Evolutionary conservation across 2,113 vertebrate species (phyloP), one percentile per base, ranked within the genome.

Genomic region (Anhinga anhinga): DNA sequence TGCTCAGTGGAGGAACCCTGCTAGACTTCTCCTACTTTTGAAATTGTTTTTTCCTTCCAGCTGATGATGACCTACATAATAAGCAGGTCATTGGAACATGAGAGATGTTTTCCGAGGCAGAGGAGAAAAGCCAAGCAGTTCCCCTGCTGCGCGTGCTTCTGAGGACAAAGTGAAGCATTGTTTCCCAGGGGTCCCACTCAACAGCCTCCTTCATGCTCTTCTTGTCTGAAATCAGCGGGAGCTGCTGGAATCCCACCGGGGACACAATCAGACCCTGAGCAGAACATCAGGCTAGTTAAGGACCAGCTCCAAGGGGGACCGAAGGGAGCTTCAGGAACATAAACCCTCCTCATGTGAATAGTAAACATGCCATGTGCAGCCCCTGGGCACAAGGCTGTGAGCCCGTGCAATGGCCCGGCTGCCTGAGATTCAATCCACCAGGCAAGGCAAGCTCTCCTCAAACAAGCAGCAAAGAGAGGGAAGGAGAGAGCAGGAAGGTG

Each of bases 41-140:
- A 94, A 82, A 50, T 58, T 49, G 74, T 49, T 89, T 77, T 70
- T 86, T 61, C 32, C 66, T 96, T 88, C 53, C 9, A 21, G 36
- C 38, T 86, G 85, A 72, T 25, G 40, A 69, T 93, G 92, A 96
- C 95, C 96, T 95, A 97, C 85, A 96, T 96, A 96, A 83, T 66
- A 96, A 97, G 45, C 90, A 97, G 96, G 96, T 94, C 95, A 96
- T 74, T 73, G 74, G 95, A 96, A 96, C 93, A 92, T 0, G 0
- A 82, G 69, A 76, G 70, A 79, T 91, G 74, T 87, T 94, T 95
- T 90, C 69, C 0, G 0, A 96, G 49, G 70, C 82, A 61, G 44
- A 93, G 44, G 27, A 96, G 90, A 95, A 93, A 96, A 96, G 47
- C 36, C 49, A 90, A 78, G 62, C 77, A 93, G 71, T 30, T 85